Evolutionary conservation across 2,888 invertebrate species (phyloP).

Genomic region (Agriopis leucophaearia): DNA sequence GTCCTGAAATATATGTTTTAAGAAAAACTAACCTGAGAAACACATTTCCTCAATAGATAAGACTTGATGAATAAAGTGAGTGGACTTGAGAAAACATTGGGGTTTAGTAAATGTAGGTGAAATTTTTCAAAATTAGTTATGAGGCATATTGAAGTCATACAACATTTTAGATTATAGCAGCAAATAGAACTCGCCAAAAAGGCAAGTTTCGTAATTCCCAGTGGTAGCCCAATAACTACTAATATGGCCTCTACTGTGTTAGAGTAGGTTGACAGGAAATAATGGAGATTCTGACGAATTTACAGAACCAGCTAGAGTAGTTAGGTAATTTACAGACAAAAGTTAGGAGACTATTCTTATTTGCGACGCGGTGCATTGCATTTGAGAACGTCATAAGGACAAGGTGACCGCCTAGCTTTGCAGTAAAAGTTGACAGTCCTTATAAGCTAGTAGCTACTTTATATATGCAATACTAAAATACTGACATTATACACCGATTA

Average conservation of each 20-base stretch:
- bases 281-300: conserved; percentile 32
- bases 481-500: background rate
- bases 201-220: background rate
- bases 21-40: too few species aligned
- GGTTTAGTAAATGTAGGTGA: too few species aligned
- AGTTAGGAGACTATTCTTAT: conserved; percentile 12
- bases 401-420: conserved; percentile 38
- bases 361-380: conserved; percentile 28
- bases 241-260: conserved; percentile 4
- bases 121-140: too few species aligned
- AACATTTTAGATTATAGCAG: too few species aligned
- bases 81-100: too few species aligned
- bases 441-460: background rate
- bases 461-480: background rate
- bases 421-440: conserved; percentile 15
- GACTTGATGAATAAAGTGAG: too few species aligned
- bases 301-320: conserved; percentile 22
- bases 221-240: background rate
- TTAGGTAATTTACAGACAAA: conserved; percentile 9
- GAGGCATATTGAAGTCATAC: too few species aligned
- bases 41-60: too few species aligned
- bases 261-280: conserved; percentile 16
- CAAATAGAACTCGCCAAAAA: background rate
- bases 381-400: conserved; percentile 36
- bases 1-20: too few species aligned